Conservation (phyloP, 2,888 invertebrate genomes). For the Clitarchus hookeri region DNA sequence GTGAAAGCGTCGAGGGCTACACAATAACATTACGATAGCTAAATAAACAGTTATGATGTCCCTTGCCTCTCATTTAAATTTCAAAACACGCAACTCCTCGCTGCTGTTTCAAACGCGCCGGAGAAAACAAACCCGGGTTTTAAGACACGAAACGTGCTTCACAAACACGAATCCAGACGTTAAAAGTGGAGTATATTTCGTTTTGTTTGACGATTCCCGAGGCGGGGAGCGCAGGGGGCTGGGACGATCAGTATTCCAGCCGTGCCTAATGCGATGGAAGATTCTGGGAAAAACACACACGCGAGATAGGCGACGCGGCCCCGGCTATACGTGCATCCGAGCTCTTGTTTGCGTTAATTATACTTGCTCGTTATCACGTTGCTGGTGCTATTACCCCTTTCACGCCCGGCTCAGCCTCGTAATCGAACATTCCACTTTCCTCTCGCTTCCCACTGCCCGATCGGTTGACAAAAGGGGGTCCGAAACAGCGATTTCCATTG, state of each 20-base stretch:
- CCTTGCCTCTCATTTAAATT: background rate
- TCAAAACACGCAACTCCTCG: background rate
- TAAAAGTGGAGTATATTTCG: background rate
- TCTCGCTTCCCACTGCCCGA: constrained; percentile 21
- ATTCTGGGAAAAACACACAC: constrained; percentile 5
- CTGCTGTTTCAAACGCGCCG: background rate
- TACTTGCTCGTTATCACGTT: background rate
- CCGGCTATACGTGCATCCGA: background rate
- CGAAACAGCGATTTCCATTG: constrained; percentile 24
- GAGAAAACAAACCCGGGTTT: background rate
- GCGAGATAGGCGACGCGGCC: background rate
- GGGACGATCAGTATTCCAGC: background rate
- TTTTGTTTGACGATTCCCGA: background rate
- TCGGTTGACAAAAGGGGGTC: background rate
- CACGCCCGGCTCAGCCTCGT: constrained; percentile 29
- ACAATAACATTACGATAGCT: no score
- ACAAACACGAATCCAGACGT: background rate
- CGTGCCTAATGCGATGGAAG: background rate
- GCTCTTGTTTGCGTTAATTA: constrained; percentile 10
- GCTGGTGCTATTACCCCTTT: background rate
- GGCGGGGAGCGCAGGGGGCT: background rate
- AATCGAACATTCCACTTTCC: constrained; percentile 30
- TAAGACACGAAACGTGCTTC: background rate
- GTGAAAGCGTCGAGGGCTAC: no score
- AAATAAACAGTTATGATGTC: no score